Base-by-base conservation (phyloP, 2,888 invertebrate genomes). In the Acleris literana region DNA sequence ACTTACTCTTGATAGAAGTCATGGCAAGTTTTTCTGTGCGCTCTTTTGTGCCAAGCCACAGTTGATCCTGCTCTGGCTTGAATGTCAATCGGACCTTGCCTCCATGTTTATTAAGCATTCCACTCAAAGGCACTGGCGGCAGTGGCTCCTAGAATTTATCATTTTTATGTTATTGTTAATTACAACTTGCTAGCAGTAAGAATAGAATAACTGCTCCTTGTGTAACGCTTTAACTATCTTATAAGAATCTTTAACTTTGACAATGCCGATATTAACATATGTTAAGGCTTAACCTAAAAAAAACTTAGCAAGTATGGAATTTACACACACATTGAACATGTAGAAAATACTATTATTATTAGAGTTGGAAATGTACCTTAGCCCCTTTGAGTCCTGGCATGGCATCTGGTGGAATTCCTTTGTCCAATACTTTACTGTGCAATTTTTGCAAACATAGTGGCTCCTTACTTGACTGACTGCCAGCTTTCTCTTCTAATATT, bases 1-100 rank as follows among this genome's bases (percentile, higher is more conserved):
- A 93, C 76, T 96, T 94, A 87, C 95, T 95, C 91, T 97, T 97
- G 76, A 98, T 97, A 62, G 97, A 96, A 76, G 95, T 96, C 96
- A 98, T 97, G 72, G 96, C 95, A 79, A 98, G 94, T 90, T 98
- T 98, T 77, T 98, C 97, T 68, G 98, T 98, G 76, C 97, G 93
- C 85, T 98, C 98, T 90, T 97, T 97, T 55, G 98, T 98, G 66
- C 97, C 97, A 53, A 98, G 95, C 98, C 98, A 98, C 17, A 98
- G 90, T 84, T 98, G 97, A 83, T 98, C 98, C 73, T 95, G 94
- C 84, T 98, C 98, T 77, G 98, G 93, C 93, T 98, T 98, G 86
- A 98, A 98, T 55, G 98, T 98, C 68, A 98, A 94, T 75, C 98
- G 93, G 61, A 98, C 97, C 94, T 97, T 98, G 5, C 97, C 97